Base-by-base conservation (phyloP, 2,113 vertebrate species). In the Clarias magur region DNA sequence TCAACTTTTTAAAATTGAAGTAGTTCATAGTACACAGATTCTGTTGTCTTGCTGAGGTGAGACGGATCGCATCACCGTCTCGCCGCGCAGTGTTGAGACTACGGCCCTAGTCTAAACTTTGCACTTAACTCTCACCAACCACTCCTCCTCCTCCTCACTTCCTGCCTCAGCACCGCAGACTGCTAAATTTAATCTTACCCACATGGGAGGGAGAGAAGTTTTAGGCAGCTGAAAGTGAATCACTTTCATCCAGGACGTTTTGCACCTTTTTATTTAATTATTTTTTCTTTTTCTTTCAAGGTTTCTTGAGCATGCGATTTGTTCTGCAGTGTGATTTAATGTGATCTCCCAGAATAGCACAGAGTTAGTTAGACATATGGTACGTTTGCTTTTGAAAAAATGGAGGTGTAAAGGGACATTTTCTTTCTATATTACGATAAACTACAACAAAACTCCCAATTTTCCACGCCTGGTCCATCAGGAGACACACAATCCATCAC, bases 171-270 rank as follows among this genome's bases (percentile, higher is more conserved):
- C 81, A 86, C 86, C 85, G 67, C 75, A 88, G 27, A 83, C 60
- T 85, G 91, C 90, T 94, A 93, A 91, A 93, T 92, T 91, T 92
- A 88, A 75, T 82, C 68, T 27, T 91, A 90, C 91, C 90, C 90
- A 91, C 25, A 75, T 2, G 4, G 38, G 72, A 75, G 34, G 30
- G 68, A 38, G 68, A 70, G 38, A 72, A 72, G 30, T 38, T 72
- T 48, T 73, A 48, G 10, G 70, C 70, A 38, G 68, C 68, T 21
- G 34, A 72, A 17, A 38, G 68, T 72, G 68, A 72, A 72, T 72
- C 68, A 72, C 68, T 19, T 38, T 72, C 8, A 72, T 72, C 17
- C 34, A 21, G 16, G 2, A 38, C 27, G 4, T 30, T 68, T 27
- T 27, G 25, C 63, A 72, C 6, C 2, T 5, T 34, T 68, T 27